Base-by-base conservation (phyloP, 2,797 vertebrate genomes). In the Enteromius afrohamiltoni region DNA sequence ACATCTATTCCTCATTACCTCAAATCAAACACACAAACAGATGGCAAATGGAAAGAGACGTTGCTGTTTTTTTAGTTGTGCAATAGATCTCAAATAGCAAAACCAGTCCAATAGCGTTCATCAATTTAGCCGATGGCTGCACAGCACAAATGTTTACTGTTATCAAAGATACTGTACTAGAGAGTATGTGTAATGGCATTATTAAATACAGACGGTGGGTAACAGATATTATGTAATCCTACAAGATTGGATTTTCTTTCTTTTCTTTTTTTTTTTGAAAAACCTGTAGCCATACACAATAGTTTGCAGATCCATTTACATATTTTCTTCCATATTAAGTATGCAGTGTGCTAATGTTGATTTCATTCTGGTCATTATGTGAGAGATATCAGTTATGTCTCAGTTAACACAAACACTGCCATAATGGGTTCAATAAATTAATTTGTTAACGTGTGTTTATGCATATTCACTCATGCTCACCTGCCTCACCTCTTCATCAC, bases 401-500 rank as follows among this genome's bases (percentile, higher is more conserved):
- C 31, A 31, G 31, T 31, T 3, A 31, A 31, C 23, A 37, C 37
- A 17, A 17, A 40, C 34, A 17, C 19, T 3, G 6, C 1, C 21
- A 42, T 26, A 5, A 53, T 31, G 47, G 47, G 26, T 73, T 49
- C 1, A 49, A 6, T 10, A 23, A 37, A 37, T 55, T 7, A 42
- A 26, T 19, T 6, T 75, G 29, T 45, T 13, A 76, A 23, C 82
- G 68, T 82, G 73, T 84, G 68, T 79, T 68, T 84, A 31, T 82
- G 69, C 79, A 26, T 77, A 34, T 40, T 62, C 62, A 78, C 31
- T 51, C 40, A 42, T 78, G 75, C 93, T 94, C 88, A 96, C 96
- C 94, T 95, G 92, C 91, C 94, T 97, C 96, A 96, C 95, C 96
- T 95, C 94, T 96, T 96, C 94, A 96, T 94, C 89, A 96, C 95